Conservation (phyloP, 2,888 invertebrate species). For the Criorhina ranunculi region DNA sequence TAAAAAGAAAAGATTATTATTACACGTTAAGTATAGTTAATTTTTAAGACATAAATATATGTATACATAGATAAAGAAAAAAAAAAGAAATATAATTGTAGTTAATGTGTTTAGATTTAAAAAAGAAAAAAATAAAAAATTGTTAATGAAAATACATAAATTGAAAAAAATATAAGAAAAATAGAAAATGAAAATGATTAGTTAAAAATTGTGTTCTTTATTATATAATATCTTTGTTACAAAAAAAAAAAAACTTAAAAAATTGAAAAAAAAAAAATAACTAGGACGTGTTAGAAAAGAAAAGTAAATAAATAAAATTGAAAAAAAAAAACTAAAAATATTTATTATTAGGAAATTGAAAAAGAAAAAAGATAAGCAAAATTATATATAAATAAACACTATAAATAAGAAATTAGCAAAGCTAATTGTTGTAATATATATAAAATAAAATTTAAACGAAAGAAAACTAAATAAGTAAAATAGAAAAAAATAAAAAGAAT, state of each 20-base stretch:
- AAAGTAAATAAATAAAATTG: constrained; percentile 35
- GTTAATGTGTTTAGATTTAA: constrained; percentile 43
- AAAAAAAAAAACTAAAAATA: constrained; percentile 12
- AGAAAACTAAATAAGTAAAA: constrained; percentile 19
- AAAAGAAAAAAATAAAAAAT: constrained; percentile 14
- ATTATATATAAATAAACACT: constrained; percentile 36
- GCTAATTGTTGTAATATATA: constrained; percentile 82
- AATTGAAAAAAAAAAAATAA: constrained; percentile 68
- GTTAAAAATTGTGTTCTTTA: constrained; percentile 71
- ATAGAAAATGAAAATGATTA: constrained; percentile 35
- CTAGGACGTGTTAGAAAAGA: constrained; percentile 44
- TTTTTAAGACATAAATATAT: constrained; percentile 43
- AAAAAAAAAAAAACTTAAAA: constrained; percentile 51
- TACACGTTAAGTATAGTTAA: constrained; percentile 51
- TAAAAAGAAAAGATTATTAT: constrained; percentile 35
- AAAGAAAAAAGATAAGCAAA: constrained; percentile 3
- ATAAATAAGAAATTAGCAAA: constrained; percentile 81
- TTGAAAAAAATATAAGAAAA: neutral
- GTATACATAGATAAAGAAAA: constrained; percentile 32
- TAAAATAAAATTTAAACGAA: constrained; percentile 46
- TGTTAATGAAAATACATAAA: constrained; percentile 43
- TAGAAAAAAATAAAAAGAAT: constrained; percentile 28
- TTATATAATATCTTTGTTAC: constrained; percentile 65
- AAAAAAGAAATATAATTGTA: constrained; percentile 51
- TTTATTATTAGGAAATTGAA: constrained; percentile 39